Percentiles rank a stretch among this genome's conserved stretches.
Conservation (phyloP, 1,140 invertebrate species). For the Chrysopa pallens region DNA sequence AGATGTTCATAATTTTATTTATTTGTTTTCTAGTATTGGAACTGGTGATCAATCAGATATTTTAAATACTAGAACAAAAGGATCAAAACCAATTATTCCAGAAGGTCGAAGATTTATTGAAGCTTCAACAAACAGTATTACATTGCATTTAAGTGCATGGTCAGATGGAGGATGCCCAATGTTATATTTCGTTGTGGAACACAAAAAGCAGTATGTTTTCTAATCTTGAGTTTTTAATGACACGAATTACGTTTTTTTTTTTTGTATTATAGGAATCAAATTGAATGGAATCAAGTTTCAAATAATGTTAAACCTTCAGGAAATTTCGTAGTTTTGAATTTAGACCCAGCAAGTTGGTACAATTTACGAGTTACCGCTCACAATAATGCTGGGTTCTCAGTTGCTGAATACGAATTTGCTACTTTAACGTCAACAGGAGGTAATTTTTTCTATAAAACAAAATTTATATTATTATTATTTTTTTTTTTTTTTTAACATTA, state of each 20-base stretch:
- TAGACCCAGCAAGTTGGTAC: conserved; percentile 88
- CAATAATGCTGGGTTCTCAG: conserved; percentile 88
- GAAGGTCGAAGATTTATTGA: conserved; percentile 79
- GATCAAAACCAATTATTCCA: conserved; percentile 77
- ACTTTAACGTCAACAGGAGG: conserved; percentile 87
- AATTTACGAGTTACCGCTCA: conserved; percentile 80
- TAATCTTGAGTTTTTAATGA: neutral
- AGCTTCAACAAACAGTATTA: conserved; percentile 79
- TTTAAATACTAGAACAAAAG: conserved; percentile 69
- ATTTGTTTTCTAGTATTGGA: conserved; percentile 47
- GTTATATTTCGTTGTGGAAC: conserved; percentile 88
- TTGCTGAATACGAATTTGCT: conserved; percentile 86
- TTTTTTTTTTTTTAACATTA: conserved; percentile 7
- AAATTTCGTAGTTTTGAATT: conserved; percentile 77
- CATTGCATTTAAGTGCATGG: conserved; percentile 82
- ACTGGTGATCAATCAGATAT: conserved; percentile 75
- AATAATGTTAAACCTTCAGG: conserved; percentile 81
- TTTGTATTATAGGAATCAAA: conserved; percentile 36
- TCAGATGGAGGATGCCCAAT: conserved; percentile 89
- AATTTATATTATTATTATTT: conserved; percentile 3
- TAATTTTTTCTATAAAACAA: conserved; percentile 23
- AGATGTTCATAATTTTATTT: too few relatives aligned
- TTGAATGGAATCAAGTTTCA: conserved; percentile 84
- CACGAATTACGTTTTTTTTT: conserved; percentile 3
- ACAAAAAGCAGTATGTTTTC: conserved; percentile 68